A percentile compares a stretch with the other conserved stretches of the same genome.
These are phyloP conservation scores for Neodontobutis hainanensis DNA, from an alignment of 2,113 vertebrate species.

Conservation along the genomic window DNA sequence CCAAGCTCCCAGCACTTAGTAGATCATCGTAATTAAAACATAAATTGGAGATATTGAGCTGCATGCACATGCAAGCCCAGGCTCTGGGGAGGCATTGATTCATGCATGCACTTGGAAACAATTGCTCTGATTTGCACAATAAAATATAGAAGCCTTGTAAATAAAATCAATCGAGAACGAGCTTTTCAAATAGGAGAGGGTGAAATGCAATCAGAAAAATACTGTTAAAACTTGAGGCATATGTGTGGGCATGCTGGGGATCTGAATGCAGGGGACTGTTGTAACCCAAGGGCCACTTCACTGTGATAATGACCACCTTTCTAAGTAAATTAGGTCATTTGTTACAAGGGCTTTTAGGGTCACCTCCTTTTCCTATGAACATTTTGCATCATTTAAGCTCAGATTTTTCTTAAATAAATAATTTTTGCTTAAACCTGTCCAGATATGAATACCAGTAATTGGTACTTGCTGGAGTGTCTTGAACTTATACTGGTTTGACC, in stretches of 20 bases:
- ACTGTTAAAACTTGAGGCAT: constrained; percentile 9
- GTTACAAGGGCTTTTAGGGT: too few relatives aligned
- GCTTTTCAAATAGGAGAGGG: constrained; percentile 45
- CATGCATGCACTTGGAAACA: constrained; percentile 68
- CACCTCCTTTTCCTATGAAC: too few relatives aligned
- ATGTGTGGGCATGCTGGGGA: background rate
- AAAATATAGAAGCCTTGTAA: constrained; percentile 63
- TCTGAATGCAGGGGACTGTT: background rate
- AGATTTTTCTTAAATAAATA: too few relatives aligned
- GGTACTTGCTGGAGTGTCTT: background rate
- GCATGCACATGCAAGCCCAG: constrained; percentile 24
- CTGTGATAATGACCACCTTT: too few relatives aligned
- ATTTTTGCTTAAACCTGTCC: background rate
- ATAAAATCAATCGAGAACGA: constrained; percentile 70
- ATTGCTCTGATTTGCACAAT: constrained; percentile 67
- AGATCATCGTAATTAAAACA: constrained; percentile 77
- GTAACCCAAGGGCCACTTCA: background rate
- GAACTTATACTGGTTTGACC: too few relatives aligned
- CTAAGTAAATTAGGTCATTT: too few relatives aligned
- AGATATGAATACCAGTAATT: background rate
- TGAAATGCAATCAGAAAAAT: constrained; percentile 51
- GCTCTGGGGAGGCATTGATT: constrained; percentile 64
- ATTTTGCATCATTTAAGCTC: too few relatives aligned
- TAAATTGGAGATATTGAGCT: constrained; percentile 73
- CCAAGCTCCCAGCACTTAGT: constrained; percentile 49